These are phyloP conservation scores for Temnothorax unifasciatus DNA, from an alignment of 2,888 invertebrate species.

Conservation along the genomic window DNA sequence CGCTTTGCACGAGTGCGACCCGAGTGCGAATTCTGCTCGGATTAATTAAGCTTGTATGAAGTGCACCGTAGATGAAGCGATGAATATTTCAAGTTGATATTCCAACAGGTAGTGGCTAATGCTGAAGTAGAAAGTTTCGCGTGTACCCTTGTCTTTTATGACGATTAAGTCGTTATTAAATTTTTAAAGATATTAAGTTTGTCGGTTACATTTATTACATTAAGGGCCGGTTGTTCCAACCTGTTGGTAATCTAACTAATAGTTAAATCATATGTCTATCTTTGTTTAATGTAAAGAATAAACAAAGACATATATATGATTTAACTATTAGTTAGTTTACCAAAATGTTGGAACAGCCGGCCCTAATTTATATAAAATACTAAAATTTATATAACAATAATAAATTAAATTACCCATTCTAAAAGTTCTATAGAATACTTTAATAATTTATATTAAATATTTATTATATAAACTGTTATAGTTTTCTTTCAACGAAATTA, in stretches of 20 bases:
- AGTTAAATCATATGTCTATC: too few relatives aligned
- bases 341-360: too few relatives aligned
- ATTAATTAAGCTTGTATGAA: slow-evolving; percentile 43
- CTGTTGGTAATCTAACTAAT: too few relatives aligned
- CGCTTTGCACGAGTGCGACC: slow-evolving; percentile 6
- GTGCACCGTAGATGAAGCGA: slow-evolving; percentile 28
- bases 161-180: slow-evolving; percentile 6
- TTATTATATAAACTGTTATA: slow-evolving; percentile 1
- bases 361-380: too few relatives aligned
- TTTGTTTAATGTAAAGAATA: too few relatives aligned
- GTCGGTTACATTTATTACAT: background rate
- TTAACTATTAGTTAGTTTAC: too few relatives aligned
- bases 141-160: background rate
- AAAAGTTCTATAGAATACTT: background rate
- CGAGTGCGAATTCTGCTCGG: slow-evolving; percentile 21
- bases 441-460: background rate
- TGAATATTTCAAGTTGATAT: slow-evolving; percentile 42
- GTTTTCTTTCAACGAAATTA: background rate
- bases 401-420: background rate
- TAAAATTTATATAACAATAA: background rate
- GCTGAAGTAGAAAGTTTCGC: slow-evolving; percentile 2
- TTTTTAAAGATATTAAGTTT: background rate
- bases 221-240: too few relatives aligned
- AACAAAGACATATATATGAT: too few relatives aligned
- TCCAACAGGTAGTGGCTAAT: slow-evolving; percentile 35